Percentiles rank a stretch among this genome's conserved stretches.
Conservation (phyloP, 1,140 invertebrate species). For the Drosophila ironensis region DNA sequence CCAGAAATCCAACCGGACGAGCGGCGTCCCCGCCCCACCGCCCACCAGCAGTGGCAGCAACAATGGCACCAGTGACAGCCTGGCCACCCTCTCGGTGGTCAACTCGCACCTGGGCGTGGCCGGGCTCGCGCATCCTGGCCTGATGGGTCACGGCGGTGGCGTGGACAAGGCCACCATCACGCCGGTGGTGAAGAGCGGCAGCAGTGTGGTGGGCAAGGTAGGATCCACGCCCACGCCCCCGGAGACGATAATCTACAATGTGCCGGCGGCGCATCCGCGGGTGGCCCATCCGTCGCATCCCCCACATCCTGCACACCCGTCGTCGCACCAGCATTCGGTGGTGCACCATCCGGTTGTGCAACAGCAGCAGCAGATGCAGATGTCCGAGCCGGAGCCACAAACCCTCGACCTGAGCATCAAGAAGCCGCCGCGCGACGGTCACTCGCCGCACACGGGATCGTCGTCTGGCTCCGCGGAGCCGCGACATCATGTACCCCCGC, state of each 20-base stretch:
- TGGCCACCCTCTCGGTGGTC: slow-evolving; percentile 88
- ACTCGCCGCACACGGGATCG: slow-evolving; percentile 82
- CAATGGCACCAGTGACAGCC: slow-evolving; percentile 70
- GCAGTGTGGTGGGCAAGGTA: slow-evolving; percentile 4
- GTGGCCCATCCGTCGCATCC: slow-evolving; percentile 8
- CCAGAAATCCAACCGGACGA: too few species aligned
- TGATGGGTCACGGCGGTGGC: slow-evolving; percentile 56
- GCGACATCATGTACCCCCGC: slow-evolving; percentile 82
- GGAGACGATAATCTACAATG: slow-evolving; percentile 84
- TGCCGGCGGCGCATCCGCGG: slow-evolving; percentile 27
- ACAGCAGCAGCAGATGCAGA: slow-evolving; percentile 81
- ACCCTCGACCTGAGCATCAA: slow-evolving; percentile 92
- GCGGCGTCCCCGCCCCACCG: slow-evolving; percentile 8
- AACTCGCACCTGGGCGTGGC: slow-evolving; percentile 80
- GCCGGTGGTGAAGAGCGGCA: slow-evolving; percentile 85
- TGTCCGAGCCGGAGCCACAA: slow-evolving; percentile 83
- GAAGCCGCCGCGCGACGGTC: slow-evolving; percentile 85
- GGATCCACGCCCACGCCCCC: slow-evolving; percentile 67
- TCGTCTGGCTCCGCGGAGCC: slow-evolving; percentile 7
- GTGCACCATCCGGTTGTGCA: neutral
- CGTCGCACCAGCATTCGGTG: neutral
- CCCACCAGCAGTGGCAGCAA: neutral
- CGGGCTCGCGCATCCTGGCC: slow-evolving; percentile 45
- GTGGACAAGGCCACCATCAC: slow-evolving; percentile 67
- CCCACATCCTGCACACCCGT: neutral